phyloP scores from a whole-genome alignment of 2,797 vertebrate genomes.

The Trichosurus vulpecula region DNA sequence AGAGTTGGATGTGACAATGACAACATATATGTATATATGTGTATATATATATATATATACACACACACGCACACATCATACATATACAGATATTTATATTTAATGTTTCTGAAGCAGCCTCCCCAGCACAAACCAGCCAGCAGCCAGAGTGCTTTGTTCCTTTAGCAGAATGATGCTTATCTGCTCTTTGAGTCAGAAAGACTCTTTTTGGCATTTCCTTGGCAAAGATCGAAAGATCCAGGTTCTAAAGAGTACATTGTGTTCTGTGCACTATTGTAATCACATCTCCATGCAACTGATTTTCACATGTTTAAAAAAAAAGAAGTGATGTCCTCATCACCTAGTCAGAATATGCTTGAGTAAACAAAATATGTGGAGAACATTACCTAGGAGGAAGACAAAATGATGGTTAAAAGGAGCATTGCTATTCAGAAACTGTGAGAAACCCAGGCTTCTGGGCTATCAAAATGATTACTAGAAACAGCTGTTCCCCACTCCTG shows the following conservation, averaged over 20 bases:
- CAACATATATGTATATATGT: too few species aligned
- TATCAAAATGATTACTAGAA: constrained; percentile 21
- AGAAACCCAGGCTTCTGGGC: not conserved
- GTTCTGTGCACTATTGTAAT: not conserved
- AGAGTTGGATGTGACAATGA: not conserved
- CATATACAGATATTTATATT: not conserved
- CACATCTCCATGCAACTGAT: accelerated
- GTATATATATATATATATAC: too few species aligned
- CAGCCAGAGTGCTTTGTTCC: accelerated
- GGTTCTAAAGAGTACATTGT: not conserved
- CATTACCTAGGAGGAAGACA: not conserved
- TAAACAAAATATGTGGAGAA: not conserved
- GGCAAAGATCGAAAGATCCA: constrained; percentile 1
- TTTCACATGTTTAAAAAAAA: constrained; percentile 4
- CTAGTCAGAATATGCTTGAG: not conserved
- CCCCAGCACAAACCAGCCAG: not conserved
- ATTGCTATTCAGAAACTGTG: not conserved
- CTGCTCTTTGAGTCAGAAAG: not conserved
- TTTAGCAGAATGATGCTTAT: not conserved
- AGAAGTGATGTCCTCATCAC: not conserved
- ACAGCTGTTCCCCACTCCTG: constrained; percentile 59
- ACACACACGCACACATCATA: not conserved
- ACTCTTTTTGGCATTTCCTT: not conserved
- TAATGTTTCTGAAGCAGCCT: not conserved
- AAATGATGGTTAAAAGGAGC: constrained; percentile 24